Evolutionary conservation across 2,113 vertebrate genomes (phyloP), one percentile per base, ranked within the genome.

Genomic region (Polypterus senegalus): DNA sequence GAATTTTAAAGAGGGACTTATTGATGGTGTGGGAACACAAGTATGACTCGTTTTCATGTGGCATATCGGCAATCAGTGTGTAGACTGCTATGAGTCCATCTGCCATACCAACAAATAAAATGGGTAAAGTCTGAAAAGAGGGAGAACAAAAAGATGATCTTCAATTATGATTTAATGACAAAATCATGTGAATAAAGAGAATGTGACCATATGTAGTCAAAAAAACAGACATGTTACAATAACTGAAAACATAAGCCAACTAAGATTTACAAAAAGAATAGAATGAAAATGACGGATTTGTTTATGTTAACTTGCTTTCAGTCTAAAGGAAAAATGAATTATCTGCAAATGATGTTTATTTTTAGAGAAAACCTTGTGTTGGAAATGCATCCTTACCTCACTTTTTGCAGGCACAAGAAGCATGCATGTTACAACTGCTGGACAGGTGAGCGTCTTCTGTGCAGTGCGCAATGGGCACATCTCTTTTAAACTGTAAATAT

Each of bases 401-500:
- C 82, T 88, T 66, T 78, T 62, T 45, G 82, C 69, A 49, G 92
- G 92, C n/a, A 92, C 85, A 0, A 86, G 82, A 46, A 91, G 73
- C 65, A 99, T 86, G 73, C 90, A 97, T 67, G 91, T 97, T 71
- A 99, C 91, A 1, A 91, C 49, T 1, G 91, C 87, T 0, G 96
- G 95, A 59, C 89, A 93, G 69, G 90, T 89, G 63, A 99, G 67
- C 7, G 79, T 78, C 62, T 77, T 92, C 65, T 92, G 92, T 0
- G 93, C 93, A 3, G 75, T 71, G 61, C 82, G 94, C 10, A 99
- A 76, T 4, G 96, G 96, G 69, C 96, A 99, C 95, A 98, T 97
- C 73, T 94, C 96, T 77, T 95, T 93, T 69, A 99, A 83, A 9
- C 77, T 88, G 61, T 96, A 98, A 71, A 99, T 86, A 59, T 91